These are phyloP conservation scores for Eupithecia abbreviata DNA, from an alignment of 2,888 invertebrate species.

Conservation along the genomic window DNA sequence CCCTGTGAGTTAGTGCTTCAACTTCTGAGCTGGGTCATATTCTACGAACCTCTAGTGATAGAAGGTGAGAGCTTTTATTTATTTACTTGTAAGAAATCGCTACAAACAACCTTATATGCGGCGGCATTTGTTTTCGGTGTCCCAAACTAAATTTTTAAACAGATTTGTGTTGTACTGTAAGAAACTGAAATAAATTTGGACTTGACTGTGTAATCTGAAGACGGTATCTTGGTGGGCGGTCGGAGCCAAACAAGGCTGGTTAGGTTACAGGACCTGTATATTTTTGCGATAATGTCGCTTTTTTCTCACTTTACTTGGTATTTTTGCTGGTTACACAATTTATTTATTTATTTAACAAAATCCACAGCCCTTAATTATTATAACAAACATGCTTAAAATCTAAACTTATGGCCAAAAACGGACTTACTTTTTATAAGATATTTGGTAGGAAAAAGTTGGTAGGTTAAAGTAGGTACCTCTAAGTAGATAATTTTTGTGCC, in stretches of 20 bases:
- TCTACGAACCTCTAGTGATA: constrained; percentile 18
- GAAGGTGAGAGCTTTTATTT: constrained; percentile 33
- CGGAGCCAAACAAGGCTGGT: constrained; percentile 18
- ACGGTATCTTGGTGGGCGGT: constrained; percentile 18
- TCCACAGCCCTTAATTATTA: too few species aligned
- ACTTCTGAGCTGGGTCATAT: constrained; percentile 31
- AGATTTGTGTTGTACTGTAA: not conserved
- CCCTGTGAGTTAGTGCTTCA: constrained; percentile 57
- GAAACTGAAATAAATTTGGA: not conserved
- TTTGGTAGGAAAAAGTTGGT: too few species aligned
- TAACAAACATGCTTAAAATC: too few species aligned
- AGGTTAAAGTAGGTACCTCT: not conserved
- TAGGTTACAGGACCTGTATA: constrained; percentile 2
- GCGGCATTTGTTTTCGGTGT: not conserved
- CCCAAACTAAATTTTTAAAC: constrained; percentile 14
- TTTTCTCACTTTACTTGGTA: not conserved
- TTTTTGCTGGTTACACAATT: not conserved
- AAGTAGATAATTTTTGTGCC: not conserved
- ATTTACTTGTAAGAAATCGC: not conserved
- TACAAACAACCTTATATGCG: not conserved
- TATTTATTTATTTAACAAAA: too few species aligned
- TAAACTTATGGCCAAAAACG: too few species aligned
- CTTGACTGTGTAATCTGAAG: constrained; percentile 6
- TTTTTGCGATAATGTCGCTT: constrained; percentile 1
- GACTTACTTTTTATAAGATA: too few species aligned